Base-by-base conservation (phyloP, 2,888 invertebrate genomes). In the Petrolisthes cinctipes region DNA sequence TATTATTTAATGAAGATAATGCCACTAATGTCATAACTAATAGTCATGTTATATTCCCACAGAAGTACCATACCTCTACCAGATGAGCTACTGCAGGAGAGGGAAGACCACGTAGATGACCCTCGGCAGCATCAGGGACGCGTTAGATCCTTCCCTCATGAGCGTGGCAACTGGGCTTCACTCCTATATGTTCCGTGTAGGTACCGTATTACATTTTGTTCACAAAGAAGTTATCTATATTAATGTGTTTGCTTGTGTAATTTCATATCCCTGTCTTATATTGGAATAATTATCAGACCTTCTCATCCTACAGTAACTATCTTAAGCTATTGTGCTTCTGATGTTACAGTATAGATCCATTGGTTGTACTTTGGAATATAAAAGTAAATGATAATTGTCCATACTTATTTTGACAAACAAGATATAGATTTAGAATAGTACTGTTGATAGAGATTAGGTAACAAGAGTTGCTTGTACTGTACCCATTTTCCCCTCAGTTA, bases 81-180 rank as follows among this genome's bases (percentile, higher is more conserved):
- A 51, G 56, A 20, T 20, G 87, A 84, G 57, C 78, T 87, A 11
- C 56, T 79, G 23, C 9, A 66, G 37, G 17, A 51, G 7, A 71
- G 83, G 71, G 87, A 66, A 4, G 92, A 93, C 84, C 93, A 94
- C 91, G 88, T 92, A 37, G 96, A 96, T 92, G 94, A 96, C 92
- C 95, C 96, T 7, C 92, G 92, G 0, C 91, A 94, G 86, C 97
- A 98, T 92, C 94, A 94, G 56, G 97, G 97, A 4, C 94, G 97
- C 91, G 93, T 94, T 80, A 94, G 98, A 90, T 94, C 95, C 73
- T 98, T 98, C 93, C 95, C 96, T 89, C 98, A 98, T 93, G 96
- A 96, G 91, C 95, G 97, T 92, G 98, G 98, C 66, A 97, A 97
- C 93, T 98, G 98, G 98, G 96, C 97, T 4, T 96, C 97, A 4